phyloP scores from a whole-genome alignment of 1,140 invertebrate species.

The Papilio polytes region DNA sequence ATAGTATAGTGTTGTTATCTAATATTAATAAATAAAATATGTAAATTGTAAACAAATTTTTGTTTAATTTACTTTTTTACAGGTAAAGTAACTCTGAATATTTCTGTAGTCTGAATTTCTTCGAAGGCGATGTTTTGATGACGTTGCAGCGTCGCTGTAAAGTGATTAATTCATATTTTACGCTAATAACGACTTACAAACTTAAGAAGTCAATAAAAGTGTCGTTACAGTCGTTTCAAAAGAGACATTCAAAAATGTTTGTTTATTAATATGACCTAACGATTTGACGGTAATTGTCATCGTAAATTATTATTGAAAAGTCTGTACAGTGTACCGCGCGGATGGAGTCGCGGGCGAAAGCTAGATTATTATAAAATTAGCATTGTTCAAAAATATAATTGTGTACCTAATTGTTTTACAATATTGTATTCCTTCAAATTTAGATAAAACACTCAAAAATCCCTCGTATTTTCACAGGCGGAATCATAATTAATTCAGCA shows the following conservation, averaged over 20 bases:
- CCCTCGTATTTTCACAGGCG: background rate
- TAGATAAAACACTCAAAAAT: conserved; percentile 3
- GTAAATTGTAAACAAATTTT: too few relatives aligned
- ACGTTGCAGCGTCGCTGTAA: conserved; percentile 65
- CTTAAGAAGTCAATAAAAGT: conserved; percentile 72
- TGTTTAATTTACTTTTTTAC: too few relatives aligned
- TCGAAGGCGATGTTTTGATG: conserved; percentile 58
- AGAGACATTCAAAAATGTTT: background rate
- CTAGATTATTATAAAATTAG: too few relatives aligned
- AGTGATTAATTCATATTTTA: conserved; percentile 81
- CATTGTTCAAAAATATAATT: too few relatives aligned
- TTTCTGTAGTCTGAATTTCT: conserved; percentile 47
- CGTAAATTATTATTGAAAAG: too few relatives aligned
- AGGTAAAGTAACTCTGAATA: conserved; percentile 40
- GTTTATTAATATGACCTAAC: background rate
- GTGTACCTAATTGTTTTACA: background rate
- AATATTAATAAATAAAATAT: too few relatives aligned
- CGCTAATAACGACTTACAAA: conserved; percentile 77
- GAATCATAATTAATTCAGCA: conserved; percentile 14
- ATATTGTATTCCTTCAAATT: background rate
- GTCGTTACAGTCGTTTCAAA: conserved; percentile 56
- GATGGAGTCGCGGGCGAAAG: too few relatives aligned
- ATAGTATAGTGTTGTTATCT: too few relatives aligned
- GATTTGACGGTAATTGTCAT: background rate
- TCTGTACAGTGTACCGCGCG: too few relatives aligned